Percentiles rank a stretch among this genome's conserved stretches.
Evolutionary conservation across 2,113 vertebrate species (phyloP).

Genomic region (Trinectes maculatus): DNA sequence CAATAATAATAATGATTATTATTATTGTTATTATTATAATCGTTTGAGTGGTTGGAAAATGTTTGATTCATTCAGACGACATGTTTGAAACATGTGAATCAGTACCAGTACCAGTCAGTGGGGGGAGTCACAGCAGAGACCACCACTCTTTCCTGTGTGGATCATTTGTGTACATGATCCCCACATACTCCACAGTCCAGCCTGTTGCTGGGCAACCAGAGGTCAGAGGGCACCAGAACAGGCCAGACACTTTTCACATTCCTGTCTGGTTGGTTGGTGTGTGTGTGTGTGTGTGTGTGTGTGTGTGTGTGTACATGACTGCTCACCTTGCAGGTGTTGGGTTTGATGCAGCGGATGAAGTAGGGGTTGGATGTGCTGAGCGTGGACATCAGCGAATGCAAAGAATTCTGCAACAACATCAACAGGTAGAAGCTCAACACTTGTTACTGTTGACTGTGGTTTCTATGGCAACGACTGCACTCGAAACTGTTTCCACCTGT

Average conservation of each 20-base stretch:
- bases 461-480: too few species aligned
- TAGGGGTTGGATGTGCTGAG: slow-evolving; percentile 93
- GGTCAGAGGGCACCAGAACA: slow-evolving; percentile 74
- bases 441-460: too few species aligned
- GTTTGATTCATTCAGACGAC: too few species aligned
- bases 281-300: slow-evolving; percentile 22
- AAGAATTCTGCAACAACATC: slow-evolving; percentile 71
- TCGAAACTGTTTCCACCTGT: too few species aligned
- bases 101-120: too few species aligned
- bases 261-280: not conserved
- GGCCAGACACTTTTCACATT: slow-evolving; percentile 75
- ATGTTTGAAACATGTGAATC: too few species aligned
- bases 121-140: not conserved
- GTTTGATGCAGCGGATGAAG: slow-evolving; percentile 98
- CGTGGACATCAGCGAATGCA: slow-evolving; percentile 94
- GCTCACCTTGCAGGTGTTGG: slow-evolving; percentile 93
- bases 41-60: too few species aligned
- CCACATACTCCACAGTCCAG: slow-evolving; percentile 17
- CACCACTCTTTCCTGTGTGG: not conserved
- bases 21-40: too few species aligned
- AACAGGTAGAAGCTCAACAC: not conserved
- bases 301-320: slow-evolving; percentile 23
- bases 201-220: slow-evolving; percentile 82
- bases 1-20: too few species aligned
- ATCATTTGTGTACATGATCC: slow-evolving; percentile 37